A percentile compares a stretch with the other conserved stretches of the same genome.
These are phyloP conservation scores for Emydoidea blandingii DNA, from an alignment of 2,797 vertebrate genomes.

Conservation along the genomic window DNA sequence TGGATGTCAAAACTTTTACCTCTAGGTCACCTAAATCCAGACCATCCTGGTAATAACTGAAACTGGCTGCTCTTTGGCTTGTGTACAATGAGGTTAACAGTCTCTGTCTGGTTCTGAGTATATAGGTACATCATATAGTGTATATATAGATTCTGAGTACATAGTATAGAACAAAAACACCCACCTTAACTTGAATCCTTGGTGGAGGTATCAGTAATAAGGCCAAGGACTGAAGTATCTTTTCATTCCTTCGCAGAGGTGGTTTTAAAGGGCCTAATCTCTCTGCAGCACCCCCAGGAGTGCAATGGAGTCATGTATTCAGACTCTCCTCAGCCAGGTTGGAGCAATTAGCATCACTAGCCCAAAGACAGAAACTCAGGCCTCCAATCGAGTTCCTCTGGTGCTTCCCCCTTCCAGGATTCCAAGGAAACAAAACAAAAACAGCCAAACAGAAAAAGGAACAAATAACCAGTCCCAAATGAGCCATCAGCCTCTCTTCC, in stretches of 20 bases:
- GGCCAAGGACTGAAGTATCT: background rate
- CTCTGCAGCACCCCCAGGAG: background rate
- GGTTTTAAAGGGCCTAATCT: background rate
- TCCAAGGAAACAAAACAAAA: background rate
- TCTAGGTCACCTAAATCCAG: background rate
- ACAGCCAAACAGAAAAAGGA: background rate
- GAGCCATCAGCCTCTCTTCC: background rate
- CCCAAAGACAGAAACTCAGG: background rate
- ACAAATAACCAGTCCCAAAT: background rate
- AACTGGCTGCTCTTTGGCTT: background rate
- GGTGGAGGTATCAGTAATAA: background rate
- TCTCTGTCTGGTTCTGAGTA: background rate
- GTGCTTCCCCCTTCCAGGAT: background rate
- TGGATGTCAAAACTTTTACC: fast-evolving
- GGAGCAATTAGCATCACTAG: background rate
- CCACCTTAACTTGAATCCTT: background rate
- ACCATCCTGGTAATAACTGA: background rate
- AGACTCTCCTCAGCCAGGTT: background rate
- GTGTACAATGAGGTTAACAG: background rate
- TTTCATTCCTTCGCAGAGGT: background rate
- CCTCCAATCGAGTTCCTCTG: background rate
- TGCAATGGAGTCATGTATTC: background rate
- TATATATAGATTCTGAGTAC: background rate
- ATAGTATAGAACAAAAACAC: background rate
- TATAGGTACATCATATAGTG: background rate